Evolutionary conservation across 2,797 vertebrate species (phyloP).

Genomic region (Euphonia xanthogaster): DNA sequence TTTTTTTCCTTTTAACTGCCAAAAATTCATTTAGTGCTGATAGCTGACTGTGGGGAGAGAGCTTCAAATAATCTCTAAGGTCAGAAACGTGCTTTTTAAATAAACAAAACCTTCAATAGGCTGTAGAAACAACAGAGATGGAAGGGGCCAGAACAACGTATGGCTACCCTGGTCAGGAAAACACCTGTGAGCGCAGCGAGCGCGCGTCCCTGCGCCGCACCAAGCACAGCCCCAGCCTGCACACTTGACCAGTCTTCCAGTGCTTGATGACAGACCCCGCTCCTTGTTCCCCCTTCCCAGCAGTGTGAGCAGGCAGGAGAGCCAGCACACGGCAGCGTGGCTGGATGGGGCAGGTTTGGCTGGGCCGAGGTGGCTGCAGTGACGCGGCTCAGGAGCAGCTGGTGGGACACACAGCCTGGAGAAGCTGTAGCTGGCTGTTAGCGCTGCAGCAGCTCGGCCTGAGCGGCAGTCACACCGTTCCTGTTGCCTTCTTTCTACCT

Average conservation of each 20-base stretch:
- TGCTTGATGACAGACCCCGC: not conserved
- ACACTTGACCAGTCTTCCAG: slow-evolving; percentile 1
- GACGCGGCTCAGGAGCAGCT: not conserved
- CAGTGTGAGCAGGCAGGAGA: not conserved
- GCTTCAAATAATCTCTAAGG: not conserved
- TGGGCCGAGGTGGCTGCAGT: not conserved
- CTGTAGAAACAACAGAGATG: not conserved
- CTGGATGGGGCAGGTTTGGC: not conserved
- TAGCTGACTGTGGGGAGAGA: slow-evolving; percentile 46
- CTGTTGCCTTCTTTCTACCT: slow-evolving; percentile 74
- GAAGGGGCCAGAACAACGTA: not conserved
- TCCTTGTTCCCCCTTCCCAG: not conserved
- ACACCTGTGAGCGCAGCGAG: not conserved
- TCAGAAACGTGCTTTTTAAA: slow-evolving; percentile 3
- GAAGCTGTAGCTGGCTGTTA: not conserved
- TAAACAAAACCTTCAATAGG: not conserved
- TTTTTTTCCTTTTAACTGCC: slow-evolving; percentile 58
- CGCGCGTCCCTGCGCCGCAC: not conserved
- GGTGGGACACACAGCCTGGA: not conserved
- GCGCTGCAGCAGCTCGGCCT: not conserved
- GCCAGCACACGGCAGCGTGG: not conserved
- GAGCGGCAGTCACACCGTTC: not conserved
- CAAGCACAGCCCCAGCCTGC: not conserved
- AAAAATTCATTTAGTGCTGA: slow-evolving; percentile 29
- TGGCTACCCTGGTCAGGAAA: not conserved